Percentiles rank a stretch among this genome's conserved stretches.
Evolutionary conservation across 2,113 vertebrate genomes (phyloP).

Genomic region (Corynorhinus townsendii): DNA sequence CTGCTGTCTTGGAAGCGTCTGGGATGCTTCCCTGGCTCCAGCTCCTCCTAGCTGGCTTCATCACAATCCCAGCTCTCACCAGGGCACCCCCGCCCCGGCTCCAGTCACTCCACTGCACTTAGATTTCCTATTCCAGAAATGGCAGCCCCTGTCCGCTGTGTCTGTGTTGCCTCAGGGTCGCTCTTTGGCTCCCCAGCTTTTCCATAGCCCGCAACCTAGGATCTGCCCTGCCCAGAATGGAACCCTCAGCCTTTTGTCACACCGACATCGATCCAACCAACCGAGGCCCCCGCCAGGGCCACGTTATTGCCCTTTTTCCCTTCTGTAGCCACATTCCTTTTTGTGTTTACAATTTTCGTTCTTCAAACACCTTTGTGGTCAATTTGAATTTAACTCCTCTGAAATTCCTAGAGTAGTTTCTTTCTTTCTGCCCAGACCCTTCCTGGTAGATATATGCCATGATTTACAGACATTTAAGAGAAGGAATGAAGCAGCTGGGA

Average conservation of each 20-base stretch:
- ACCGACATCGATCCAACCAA: background rate
- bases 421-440: background rate
- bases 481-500: background rate
- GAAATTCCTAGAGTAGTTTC: background rate
- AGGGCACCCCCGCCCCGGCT: too few species aligned
- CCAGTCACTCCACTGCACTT: background rate
- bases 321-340: background rate
- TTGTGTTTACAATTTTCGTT: background rate
- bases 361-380: background rate
- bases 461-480: background rate
- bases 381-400: background rate
- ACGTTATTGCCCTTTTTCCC: background rate
- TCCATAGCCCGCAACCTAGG: background rate
- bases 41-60: accelerated
- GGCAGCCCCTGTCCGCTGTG: background rate
- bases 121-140: background rate
- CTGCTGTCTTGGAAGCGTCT: background rate
- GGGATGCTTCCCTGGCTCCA: background rate
- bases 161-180: background rate
- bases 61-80: background rate
- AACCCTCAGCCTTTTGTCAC: background rate
- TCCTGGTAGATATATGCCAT: background rate
- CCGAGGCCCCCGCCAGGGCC: too few species aligned
- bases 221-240: background rate
- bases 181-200: background rate